These are phyloP conservation scores for Cotesia congregata DNA, from an alignment of 2,888 invertebrate species.

Conservation along the genomic window DNA sequence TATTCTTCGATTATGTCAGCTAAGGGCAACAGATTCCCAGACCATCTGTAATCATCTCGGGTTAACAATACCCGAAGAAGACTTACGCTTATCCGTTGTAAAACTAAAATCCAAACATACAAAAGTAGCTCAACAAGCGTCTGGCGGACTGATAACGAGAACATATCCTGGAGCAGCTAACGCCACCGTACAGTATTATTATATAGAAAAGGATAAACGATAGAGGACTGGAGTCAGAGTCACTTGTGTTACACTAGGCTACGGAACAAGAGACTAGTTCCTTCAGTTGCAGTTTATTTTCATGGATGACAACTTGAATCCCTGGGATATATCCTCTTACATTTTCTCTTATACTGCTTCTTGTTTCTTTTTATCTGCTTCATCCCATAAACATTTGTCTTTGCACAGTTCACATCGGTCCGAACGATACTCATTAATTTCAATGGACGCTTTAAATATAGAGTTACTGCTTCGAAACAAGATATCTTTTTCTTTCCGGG, in stretches of 20 bases:
- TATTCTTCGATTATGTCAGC: neutral
- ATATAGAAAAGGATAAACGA: neutral
- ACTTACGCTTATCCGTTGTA: conserved; percentile 31
- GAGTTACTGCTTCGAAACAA: neutral
- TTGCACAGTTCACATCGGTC: conserved; percentile 9
- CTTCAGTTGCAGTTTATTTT: conserved; percentile 31
- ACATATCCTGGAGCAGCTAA: conserved; percentile 9
- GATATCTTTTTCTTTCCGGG: neutral
- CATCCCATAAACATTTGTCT: conserved; percentile 24
- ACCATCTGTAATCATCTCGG: neutral
- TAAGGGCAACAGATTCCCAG: neutral
- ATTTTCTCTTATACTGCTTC: neutral
- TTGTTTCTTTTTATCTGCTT: neutral
- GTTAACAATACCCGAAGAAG: conserved; percentile 15
- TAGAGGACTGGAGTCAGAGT: conserved; percentile 16
- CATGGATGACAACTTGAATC: conserved; percentile 33
- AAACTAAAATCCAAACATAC: conserved; percentile 37
- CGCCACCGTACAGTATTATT: neutral
- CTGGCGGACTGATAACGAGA: conserved; percentile 35
- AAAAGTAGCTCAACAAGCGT: conserved; percentile 32
- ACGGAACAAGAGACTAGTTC: conserved; percentile 27
- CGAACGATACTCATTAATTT: neutral
- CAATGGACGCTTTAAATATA: neutral
- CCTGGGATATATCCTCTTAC: conserved; percentile 24
- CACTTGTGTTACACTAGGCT: conserved; percentile 22